Evolutionary conservation across 2,797 vertebrate species (phyloP), one percentile per base, ranked within the genome.

Genomic region (Myotis myotis): DNA sequence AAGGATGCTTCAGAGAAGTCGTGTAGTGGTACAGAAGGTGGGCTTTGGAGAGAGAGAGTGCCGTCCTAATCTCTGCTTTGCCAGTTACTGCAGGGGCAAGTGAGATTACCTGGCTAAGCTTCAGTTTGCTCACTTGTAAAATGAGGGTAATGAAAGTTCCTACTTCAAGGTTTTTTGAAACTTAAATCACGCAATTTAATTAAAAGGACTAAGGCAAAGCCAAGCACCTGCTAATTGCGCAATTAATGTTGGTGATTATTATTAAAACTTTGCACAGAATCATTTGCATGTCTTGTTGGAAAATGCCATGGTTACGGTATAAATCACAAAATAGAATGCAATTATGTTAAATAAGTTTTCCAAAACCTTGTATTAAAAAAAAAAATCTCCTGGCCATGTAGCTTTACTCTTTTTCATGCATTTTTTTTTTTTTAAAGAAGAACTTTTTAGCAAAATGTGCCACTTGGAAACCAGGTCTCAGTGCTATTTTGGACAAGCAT

Each of bases 241-340:
- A 66, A 38, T 84, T 83, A 93, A 11, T 84, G 44, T 79, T 55
- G 55, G 19, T 87, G 66, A 47, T 84, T 93, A 87, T 55, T 87
- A 83, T 74, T 84, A 93, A 60, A 92, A 68, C 9, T 89, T 90
- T 28, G 22, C 71, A 51, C 17, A 79, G 74, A 86, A 49, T 92
- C 60, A 60, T 87, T 83, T 91, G 68, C 4, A 17, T 33, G 51
- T 76, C 66, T 86, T 84, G 11, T 79, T 91, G 85, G 41, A 85
- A 95, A 96, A 93, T 53, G 38, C 30, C 60, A 49, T 55, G n/a
- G 8, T 87, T 84, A 81, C 0, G 49, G 33, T 84, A 38, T 70
- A 78, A 51, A 68, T 89, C 11, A 85, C 1, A 55, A 91, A 95
- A 75, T 53, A 94, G 62, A 80, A 75, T 36, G n/a, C 7, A 47